Evolutionary conservation across 2,888 invertebrate species (phyloP).

Genomic region (Lordiphosa fenestrarum): DNA sequence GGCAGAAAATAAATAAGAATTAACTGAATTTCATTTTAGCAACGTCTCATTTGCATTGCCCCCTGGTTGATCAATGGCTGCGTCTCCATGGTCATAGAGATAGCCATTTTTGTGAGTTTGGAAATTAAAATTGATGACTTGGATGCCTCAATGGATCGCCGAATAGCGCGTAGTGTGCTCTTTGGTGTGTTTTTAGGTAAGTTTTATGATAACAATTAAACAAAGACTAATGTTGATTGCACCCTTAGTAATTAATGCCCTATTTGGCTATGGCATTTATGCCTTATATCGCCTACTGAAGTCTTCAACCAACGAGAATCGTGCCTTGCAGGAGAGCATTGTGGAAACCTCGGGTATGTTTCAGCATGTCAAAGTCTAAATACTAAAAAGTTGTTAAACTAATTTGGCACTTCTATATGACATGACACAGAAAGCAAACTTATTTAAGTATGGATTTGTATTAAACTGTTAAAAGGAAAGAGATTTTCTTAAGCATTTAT

Average conservation of each 20-base stretch:
- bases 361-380: conserved; percentile 76
- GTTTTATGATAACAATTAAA: not conserved
- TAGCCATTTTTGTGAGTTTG: conserved; percentile 69
- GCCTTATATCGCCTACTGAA: conserved; percentile 73
- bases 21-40: conserved; percentile 33
- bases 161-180: conserved; percentile 72
- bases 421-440: conserved; percentile 43
- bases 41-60: conserved; percentile 76
- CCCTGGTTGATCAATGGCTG: conserved; percentile 75
- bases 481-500: conserved; percentile 44
- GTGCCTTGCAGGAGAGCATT: conserved; percentile 70
- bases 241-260: conserved; percentile 61
- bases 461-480: conserved; percentile 7
- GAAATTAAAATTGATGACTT: conserved; percentile 76
- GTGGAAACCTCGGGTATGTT: conserved; percentile 75
- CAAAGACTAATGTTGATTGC: not conserved
- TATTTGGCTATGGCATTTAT: conserved; percentile 71
- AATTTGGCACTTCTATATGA: too few relatives aligned
- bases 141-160: conserved; percentile 72
- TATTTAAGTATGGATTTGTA: conserved; percentile 38
- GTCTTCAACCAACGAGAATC: conserved; percentile 68
- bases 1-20: not conserved
- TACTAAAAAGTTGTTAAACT: too few relatives aligned
- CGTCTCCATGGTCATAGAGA: conserved; percentile 69
- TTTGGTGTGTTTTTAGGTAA: conserved; percentile 57